Conservation (phyloP, 2,797 vertebrate genomes). For the Amblyopsis hoosieri region DNA sequence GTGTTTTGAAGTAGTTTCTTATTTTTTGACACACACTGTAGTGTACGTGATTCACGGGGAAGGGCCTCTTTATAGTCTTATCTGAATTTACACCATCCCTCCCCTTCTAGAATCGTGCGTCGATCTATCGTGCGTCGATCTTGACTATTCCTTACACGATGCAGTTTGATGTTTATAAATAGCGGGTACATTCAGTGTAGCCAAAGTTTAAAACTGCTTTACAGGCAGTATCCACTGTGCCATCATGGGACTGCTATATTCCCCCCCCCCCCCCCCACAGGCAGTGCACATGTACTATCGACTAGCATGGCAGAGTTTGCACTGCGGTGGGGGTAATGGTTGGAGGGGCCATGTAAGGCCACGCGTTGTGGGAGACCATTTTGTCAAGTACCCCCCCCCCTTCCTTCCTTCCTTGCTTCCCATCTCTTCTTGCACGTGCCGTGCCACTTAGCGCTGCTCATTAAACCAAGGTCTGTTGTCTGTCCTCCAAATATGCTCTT, state of each 20-base stretch:
- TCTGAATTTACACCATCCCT: too few relatives aligned
- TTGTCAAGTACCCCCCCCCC: neutral
- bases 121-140: slow-evolving; percentile 14
- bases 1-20: too few relatives aligned
- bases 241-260: slow-evolving; percentile 6
- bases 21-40: too few relatives aligned
- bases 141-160: slow-evolving; percentile 10
- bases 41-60: too few relatives aligned
- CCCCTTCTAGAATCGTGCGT: neutral
- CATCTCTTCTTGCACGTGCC: slow-evolving; percentile 15
- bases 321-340: neutral
- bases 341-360: slow-evolving; percentile 3
- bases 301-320: slow-evolving; percentile 14
- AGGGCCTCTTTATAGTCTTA: too few relatives aligned
- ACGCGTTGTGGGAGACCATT: neutral
- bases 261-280: neutral
- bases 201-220: slow-evolving; percentile 12
- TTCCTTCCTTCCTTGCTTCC: neutral
- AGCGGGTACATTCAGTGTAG: slow-evolving; percentile 6
- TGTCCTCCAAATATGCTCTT: slow-evolving; percentile 23
- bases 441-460: slow-evolving; percentile 30
- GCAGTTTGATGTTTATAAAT: slow-evolving; percentile 31
- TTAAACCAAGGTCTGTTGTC: slow-evolving; percentile 41
- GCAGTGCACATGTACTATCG: neutral
- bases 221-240: slow-evolving; percentile 6